Evolutionary conservation across 2,888 invertebrate species (phyloP), one percentile per base, ranked within the genome.

Genomic region (Chromoteleia sp.): DNA sequence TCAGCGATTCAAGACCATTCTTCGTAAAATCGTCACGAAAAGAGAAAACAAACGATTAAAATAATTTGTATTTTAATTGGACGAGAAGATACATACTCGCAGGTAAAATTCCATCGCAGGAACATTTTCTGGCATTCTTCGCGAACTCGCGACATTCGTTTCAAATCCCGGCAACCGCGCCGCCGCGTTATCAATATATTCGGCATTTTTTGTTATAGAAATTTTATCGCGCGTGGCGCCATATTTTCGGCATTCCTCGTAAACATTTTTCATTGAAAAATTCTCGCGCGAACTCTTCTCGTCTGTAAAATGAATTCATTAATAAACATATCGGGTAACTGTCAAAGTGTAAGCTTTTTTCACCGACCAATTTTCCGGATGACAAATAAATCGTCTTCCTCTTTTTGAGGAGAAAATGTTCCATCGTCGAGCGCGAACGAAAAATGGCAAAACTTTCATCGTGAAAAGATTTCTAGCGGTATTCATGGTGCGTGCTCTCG

Each of bases 381-480:
- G 41, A 50, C 67, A 52, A 67, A 21, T 29, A 41, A 67, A 39
- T 36, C 25, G 36, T 70, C 36, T 61, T 52, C 54, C 30, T 43
- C 19, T 39, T 61, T 70, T 70, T 25, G 15, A 41, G 19, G 48
- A 56, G 50, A 70, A 71, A 78, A 77, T 58, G 78, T 39, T 14
- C 39, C 43, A 15, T 36, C 59, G 59, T 65, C 52, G 50, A 25
- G 52, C 15, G 41, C 12, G 17, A 70, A 65, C 74, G 58, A 75
- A 75, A 80, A 75, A 61, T 33, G 33, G 50, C 63, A 41, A 63
- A 52, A 71, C 81, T 81, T 81, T 81, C 81, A 65, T 74, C 68
- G 75, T 39, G 71, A 59, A 79, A 59, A 76, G 73, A 80, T 80
- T 80, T 78, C 74, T 78, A 82, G 82, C 79, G 71, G 63, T 81